Evolutionary conservation across 2,797 vertebrate genomes (phyloP), one percentile per base, ranked within the genome.

Genomic region (Pagetopsis macropterus): DNA sequence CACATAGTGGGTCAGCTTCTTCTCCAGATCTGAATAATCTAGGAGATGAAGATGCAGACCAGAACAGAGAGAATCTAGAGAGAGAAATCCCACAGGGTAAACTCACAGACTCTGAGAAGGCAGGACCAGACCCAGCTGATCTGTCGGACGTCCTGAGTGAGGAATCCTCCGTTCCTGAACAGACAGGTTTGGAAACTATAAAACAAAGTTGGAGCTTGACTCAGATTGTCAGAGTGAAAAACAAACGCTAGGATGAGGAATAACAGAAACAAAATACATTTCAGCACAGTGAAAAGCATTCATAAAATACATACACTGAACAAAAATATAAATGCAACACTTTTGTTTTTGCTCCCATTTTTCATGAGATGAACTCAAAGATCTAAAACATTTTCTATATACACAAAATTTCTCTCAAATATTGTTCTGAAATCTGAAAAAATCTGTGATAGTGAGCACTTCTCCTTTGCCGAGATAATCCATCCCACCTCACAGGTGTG

Each of bases 131-230:
- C 0, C 45, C 41, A 27, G 52, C n/a, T 23, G 48, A 0, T 21
- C 27, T 37, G n/a, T 9, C 3, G 5, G 51, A 13, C 1, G 3
- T 23, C 12, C 1, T 19, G 0, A 41, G 15, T n/a, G 6, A 50
- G 4, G 17, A 27, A 16, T 0, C 13, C 3, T 4, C 17, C 8
- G 9, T 49, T 41, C 14, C 60, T 64, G 27, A 72, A 13, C 17
- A 10, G 2, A 12, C 23, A 76, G 61, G 55, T 75, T 27, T 62
- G 60, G 31, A 63, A 15, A 46, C 41, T 40, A 27, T 27, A 27
- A 27, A 27, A 14, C 14, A 48, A 13, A 19, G 27, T n/a, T 19
- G 40, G 4, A 51, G 1, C 19, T 27, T 11, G n/a, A 40, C 31
- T 58, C n/a, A 49, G n/a, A 37, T 27, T 48, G 1, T 40, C 46